A percentile compares a stretch with the other conserved stretches of the same genome.
These are phyloP conservation scores for Fistularia tabacaria DNA, from an alignment of 2,797 vertebrate genomes.

Conservation along the genomic window DNA sequence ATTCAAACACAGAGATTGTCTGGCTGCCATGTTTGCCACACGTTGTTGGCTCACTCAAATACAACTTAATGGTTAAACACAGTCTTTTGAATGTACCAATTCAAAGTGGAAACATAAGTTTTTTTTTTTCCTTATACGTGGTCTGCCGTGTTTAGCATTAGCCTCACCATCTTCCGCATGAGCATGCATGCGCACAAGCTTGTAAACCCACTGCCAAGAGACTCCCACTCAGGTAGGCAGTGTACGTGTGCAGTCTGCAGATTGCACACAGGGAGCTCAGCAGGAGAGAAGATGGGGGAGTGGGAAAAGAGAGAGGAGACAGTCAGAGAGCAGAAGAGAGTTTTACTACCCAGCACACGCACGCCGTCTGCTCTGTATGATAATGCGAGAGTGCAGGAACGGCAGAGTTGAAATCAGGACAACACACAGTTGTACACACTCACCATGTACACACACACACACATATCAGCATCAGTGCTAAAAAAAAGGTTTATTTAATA, in stretches of 20 bases:
- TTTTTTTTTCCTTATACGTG: conserved; percentile 6
- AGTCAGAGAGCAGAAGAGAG: conserved; percentile 63
- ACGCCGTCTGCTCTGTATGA: conserved; percentile 76
- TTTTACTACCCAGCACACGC: conserved; percentile 75
- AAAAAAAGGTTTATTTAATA: conserved; percentile 9
- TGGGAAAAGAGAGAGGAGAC: conserved; percentile 32
- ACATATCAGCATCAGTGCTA: conserved; percentile 20
- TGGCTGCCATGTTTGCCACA: conserved; percentile 49
- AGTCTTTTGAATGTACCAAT: conserved; percentile 25
- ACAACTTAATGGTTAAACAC: conserved; percentile 9
- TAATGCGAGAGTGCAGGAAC: conserved; percentile 70
- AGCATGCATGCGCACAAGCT: conserved; percentile 22
- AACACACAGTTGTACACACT: conserved; percentile 30
- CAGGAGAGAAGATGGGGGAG: conserved; percentile 53
- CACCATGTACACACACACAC: conserved; percentile 3
- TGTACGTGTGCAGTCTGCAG: conserved; percentile 72
- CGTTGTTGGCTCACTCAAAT: conserved; percentile 10
- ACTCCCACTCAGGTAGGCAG: conserved; percentile 66
- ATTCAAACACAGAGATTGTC: conserved; percentile 44
- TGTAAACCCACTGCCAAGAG: conserved; percentile 31
- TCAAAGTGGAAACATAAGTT: conserved; percentile 14
- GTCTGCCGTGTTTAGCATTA: conserved; percentile 23
- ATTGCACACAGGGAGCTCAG: conserved; percentile 66
- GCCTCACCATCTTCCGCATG: conserved; percentile 41
- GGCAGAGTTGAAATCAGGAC: conserved; percentile 72